Conservation (phyloP, 1,140 invertebrate species). For the Drosophila orosa region DNA sequence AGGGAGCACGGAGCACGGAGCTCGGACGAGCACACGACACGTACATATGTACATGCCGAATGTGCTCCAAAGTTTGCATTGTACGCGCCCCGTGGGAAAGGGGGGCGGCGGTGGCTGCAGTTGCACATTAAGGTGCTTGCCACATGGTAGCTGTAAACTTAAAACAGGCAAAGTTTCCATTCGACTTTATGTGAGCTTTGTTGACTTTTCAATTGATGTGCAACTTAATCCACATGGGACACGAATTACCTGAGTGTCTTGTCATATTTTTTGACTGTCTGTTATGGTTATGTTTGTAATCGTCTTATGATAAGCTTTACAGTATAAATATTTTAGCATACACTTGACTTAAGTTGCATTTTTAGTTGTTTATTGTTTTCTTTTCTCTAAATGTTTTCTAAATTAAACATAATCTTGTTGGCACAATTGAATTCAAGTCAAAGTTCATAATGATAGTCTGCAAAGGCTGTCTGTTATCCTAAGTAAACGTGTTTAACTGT, state of each 20-base stretch:
- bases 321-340: too few species aligned
- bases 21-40: not conserved
- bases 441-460: not conserved
- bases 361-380: not conserved
- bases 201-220: conserved; percentile 45
- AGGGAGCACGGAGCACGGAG: not conserved
- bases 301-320: not conserved
- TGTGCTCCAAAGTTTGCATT: conserved; percentile 34
- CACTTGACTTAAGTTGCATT: not conserved
- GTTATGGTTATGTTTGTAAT: conserved; percentile 8
- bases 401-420: not conserved
- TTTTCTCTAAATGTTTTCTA: not conserved
- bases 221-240: conserved; percentile 24
- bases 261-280: conserved; percentile 10
- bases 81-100: not conserved
- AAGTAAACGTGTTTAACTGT: not conserved
- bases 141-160: conserved; percentile 22
- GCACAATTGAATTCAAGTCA: not conserved
- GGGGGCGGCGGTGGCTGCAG: not conserved
- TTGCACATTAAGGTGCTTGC: conserved; percentile 5
- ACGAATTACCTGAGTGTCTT: conserved; percentile 14
- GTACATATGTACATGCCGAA: conserved; percentile 21
- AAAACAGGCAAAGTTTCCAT: conserved; percentile 22
- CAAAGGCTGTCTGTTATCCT: not conserved
- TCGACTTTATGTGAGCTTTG: conserved; percentile 29